phyloP scores from a whole-genome alignment of 2,797 vertebrate species.

The Uromys caudimaculatus region DNA sequence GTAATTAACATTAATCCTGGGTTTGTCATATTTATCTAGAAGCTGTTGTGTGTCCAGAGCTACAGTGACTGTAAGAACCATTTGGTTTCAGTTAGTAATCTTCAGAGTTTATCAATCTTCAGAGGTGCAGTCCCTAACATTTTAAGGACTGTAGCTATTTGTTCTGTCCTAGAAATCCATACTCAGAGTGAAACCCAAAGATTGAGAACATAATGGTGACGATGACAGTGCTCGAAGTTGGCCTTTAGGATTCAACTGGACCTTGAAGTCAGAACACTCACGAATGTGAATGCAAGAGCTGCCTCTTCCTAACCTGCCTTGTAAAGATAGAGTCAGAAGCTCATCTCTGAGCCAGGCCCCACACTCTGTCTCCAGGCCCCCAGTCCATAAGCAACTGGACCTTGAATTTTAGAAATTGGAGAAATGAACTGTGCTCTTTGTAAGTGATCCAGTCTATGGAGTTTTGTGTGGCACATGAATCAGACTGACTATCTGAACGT shows the following conservation, averaged over 20 bases:
- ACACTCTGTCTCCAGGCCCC: background rate
- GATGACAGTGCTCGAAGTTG: no score
- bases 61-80: background rate
- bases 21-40: background rate
- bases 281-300: background rate
- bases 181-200: background rate
- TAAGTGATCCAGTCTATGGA: background rate
- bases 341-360: background rate
- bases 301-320: background rate
- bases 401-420: background rate
- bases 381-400: background rate
- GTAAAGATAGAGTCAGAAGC: background rate
- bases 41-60: background rate
- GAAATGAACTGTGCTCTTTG: background rate
- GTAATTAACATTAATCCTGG: background rate
- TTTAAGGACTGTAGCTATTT: background rate
- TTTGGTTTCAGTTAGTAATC: background rate
- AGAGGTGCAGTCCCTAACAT: no score
- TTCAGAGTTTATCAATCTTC: conserved; percentile 2
- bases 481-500: background rate
- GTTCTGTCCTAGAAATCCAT: background rate
- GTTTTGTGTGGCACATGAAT: background rate
- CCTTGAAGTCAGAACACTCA: background rate
- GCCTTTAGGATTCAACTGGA: background rate
- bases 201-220: background rate